A percentile compares a stretch with the other conserved stretches of the same genome.
Evolutionary conservation across 1,140 invertebrate species (phyloP).

Genomic region (Dryas iulia): DNA sequence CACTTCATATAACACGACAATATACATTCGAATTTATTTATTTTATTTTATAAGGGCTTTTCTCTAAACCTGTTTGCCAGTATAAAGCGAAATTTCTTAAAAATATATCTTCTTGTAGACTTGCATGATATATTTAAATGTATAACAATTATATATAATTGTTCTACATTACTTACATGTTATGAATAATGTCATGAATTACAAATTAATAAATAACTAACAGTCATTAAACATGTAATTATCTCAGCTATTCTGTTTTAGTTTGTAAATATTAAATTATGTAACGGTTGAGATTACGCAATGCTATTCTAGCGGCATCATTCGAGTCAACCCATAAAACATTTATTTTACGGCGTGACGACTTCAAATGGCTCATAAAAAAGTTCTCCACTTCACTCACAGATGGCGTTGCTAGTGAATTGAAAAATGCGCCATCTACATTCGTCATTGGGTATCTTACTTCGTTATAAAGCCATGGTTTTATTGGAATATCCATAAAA

Average conservation of each 20-base stretch:
- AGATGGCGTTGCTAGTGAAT: constrained; percentile 64
- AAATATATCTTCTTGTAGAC: not conserved
- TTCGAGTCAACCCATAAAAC: constrained; percentile 63
- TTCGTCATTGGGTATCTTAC: constrained; percentile 43
- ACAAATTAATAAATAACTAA: not conserved
- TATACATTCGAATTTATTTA: constrained; percentile 49
- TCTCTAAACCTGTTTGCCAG: not conserved
- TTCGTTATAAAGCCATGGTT: constrained; percentile 57
- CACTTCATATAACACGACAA: constrained; percentile 57
- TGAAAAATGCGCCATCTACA: constrained; percentile 63
- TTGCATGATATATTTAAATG: not conserved
- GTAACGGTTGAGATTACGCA: constrained; percentile 16
- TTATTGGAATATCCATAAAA: constrained; percentile 76
- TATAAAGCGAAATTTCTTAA: not conserved
- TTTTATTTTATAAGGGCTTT: constrained; percentile 25
- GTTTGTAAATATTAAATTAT: not conserved
- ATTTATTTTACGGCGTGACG: constrained; percentile 71
- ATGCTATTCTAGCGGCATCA: constrained; percentile 69
- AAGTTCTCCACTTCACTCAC: constrained; percentile 61
- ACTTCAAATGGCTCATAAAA: constrained; percentile 73
- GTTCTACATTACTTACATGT: too few species aligned
- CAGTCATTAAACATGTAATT: not conserved
- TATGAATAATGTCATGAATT: not conserved
- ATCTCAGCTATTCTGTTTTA: not conserved
- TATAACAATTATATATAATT: not conserved